Evolutionary conservation across 2,113 vertebrate species (phyloP).

Genomic region (Heliornis fulica): DNA sequence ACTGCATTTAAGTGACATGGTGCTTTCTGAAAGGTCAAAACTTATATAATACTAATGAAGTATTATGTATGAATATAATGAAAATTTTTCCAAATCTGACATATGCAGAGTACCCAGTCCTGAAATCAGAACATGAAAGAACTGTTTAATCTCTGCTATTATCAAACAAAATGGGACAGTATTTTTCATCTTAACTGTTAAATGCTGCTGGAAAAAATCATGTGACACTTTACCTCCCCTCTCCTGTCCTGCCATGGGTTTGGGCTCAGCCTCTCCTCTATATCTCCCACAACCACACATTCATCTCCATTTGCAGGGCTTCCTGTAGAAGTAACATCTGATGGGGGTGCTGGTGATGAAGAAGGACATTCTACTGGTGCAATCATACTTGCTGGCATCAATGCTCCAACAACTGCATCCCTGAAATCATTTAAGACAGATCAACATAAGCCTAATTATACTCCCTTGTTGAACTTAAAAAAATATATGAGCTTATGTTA

Average conservation of each 20-base stretch:
- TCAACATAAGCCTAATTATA: background rate
- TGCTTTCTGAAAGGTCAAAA: background rate
- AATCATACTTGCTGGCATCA: slow-evolving; percentile 98
- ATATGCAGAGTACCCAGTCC: background rate
- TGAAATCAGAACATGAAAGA: background rate
- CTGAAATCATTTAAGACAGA: slow-evolving; percentile 66
- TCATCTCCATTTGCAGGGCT: slow-evolving; percentile 85
- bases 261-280: slow-evolving; percentile 88
- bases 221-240: slow-evolving; percentile 80
- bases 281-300: slow-evolving; percentile 75
- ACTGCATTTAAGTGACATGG: background rate
- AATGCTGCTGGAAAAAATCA: background rate
- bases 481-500: background rate
- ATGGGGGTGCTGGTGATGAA: slow-evolving; percentile 84
- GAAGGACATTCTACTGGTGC: slow-evolving; percentile 90
- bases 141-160: background rate
- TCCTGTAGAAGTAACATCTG: slow-evolving; percentile 81
- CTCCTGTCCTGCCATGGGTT: slow-evolving; percentile 94
- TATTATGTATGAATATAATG: too few relatives aligned
- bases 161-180: background rate
- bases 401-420: slow-evolving; percentile 90
- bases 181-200: background rate
- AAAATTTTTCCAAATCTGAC: background rate
- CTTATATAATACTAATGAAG: background rate
- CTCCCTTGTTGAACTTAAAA: background rate